These are phyloP conservation scores for Falco biarmicus DNA, from an alignment of 2,797 vertebrate genomes.

Conservation along the genomic window DNA sequence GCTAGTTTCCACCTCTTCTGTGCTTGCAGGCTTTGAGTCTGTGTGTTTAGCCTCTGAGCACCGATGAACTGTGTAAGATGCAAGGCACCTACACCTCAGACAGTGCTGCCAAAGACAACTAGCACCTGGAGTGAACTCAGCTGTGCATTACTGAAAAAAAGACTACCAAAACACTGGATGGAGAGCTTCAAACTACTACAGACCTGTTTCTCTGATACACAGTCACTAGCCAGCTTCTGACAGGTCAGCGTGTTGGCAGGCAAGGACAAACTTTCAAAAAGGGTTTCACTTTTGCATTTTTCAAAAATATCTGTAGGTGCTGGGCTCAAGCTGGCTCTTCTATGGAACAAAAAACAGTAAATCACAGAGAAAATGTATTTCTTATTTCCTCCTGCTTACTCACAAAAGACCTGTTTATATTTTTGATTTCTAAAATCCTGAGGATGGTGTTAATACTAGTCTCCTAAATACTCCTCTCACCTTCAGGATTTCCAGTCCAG, in stretches of 20 bases:
- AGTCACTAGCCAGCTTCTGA: not conserved
- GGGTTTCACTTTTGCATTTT: not conserved
- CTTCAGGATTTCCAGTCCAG: not conserved
- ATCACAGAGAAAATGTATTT: not conserved
- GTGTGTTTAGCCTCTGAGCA: not conserved
- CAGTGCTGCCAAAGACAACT: not conserved
- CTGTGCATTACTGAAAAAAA: not conserved
- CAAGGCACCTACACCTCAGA: not conserved
- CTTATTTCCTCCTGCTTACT: not conserved
- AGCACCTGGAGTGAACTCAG: not conserved
- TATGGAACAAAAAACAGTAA: not conserved
- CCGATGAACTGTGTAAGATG: not conserved
- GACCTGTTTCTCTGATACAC: not conserved
- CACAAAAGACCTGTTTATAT: not conserved
- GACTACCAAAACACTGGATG: not conserved
- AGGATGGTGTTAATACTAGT: not conserved
- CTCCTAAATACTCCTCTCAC: not conserved
- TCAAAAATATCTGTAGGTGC: not conserved
- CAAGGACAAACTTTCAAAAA: not conserved
- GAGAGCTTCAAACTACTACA: not conserved
- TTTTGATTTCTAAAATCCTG: not conserved
- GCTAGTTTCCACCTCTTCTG: not conserved
- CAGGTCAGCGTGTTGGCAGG: not conserved
- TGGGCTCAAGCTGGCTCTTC: not conserved
- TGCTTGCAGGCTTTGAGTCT: not conserved